Conservation (phyloP, 1,140 invertebrate species). For the Heliothis virescens region DNA sequence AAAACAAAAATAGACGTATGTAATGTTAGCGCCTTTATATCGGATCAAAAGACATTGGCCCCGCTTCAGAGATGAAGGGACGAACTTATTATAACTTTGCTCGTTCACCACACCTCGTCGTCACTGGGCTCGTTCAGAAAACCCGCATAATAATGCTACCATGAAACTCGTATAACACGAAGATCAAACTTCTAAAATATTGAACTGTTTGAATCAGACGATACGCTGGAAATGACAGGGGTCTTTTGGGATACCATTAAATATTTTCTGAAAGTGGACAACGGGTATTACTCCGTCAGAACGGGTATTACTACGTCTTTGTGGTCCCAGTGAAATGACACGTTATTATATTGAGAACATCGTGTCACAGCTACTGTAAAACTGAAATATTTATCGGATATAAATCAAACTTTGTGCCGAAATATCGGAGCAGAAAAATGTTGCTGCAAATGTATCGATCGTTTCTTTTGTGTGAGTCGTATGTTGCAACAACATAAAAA, state of each 20-base stretch:
- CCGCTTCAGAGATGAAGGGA: conserved; percentile 59
- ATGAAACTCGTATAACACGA: conserved; percentile 68
- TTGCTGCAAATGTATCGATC: not conserved
- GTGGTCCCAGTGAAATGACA: conserved; percentile 18
- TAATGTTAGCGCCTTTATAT: conserved; percentile 55
- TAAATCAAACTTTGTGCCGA: conserved; percentile 6
- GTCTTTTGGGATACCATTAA: conserved; percentile 60
- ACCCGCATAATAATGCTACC: conserved; percentile 74
- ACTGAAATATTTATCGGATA: conserved; percentile 12
- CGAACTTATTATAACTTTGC: conserved; percentile 83
- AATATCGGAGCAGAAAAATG: conserved; percentile 3
- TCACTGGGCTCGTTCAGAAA: conserved; percentile 64
- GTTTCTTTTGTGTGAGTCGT: not conserved
- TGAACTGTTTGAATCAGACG: conserved; percentile 60
- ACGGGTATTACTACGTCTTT: conserved; percentile 46
- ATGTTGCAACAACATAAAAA: not conserved
- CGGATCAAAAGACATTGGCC: conserved; percentile 73
- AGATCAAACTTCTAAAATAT: conserved; percentile 68
- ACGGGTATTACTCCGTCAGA: not conserved
- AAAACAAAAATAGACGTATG: conserved; percentile 9
- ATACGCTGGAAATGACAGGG: conserved; percentile 62
- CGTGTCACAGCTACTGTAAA: not conserved
- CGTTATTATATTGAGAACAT: conserved; percentile 10
- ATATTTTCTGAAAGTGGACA: conserved; percentile 55
- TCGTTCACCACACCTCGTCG: conserved; percentile 74